These are phyloP conservation scores for Stratiomys singularior DNA, from an alignment of 2,888 invertebrate genomes.

Conservation along the genomic window DNA sequence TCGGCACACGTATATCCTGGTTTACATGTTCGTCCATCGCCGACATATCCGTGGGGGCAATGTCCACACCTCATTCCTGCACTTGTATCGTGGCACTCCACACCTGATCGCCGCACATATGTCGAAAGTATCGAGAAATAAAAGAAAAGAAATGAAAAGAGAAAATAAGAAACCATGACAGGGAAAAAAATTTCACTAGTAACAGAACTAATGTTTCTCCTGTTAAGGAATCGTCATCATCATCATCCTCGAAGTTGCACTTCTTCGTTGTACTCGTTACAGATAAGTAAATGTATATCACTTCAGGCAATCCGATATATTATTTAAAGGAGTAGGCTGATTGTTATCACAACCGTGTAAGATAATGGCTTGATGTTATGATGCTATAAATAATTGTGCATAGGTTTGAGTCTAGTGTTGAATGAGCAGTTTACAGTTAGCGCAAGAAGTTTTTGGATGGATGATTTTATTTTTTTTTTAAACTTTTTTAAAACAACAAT, in stretches of 20 bases:
- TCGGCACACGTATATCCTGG: slow-evolving; percentile 75
- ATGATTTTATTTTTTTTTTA: background rate
- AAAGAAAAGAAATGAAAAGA: slow-evolving; percentile 41
- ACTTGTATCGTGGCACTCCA: slow-evolving; percentile 74
- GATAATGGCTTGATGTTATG: slow-evolving; percentile 15
- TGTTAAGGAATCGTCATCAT: background rate
- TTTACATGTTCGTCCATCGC: slow-evolving; percentile 79
- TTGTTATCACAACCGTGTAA: background rate
- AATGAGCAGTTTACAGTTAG: background rate
- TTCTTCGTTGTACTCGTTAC: slow-evolving; percentile 2
- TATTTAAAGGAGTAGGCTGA: slow-evolving; percentile 12
- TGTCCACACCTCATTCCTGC: slow-evolving; percentile 79
- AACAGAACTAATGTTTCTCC: slow-evolving; percentile 19
- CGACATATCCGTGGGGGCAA: slow-evolving; percentile 78
- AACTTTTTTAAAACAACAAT: too few relatives aligned
- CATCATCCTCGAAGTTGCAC: background rate
- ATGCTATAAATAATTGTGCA: background rate
- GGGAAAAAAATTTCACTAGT: slow-evolving; percentile 37
- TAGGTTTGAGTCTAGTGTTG: background rate
- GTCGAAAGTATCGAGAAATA: background rate
- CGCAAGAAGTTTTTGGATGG: background rate
- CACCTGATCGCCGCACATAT: slow-evolving; percentile 68
- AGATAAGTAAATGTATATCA: slow-evolving; percentile 16
- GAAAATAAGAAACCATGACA: slow-evolving; percentile 42
- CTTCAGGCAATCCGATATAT: background rate